Evolutionary conservation across 1,140 invertebrate genomes (phyloP).

Genomic region (Drosophila erecta): DNA sequence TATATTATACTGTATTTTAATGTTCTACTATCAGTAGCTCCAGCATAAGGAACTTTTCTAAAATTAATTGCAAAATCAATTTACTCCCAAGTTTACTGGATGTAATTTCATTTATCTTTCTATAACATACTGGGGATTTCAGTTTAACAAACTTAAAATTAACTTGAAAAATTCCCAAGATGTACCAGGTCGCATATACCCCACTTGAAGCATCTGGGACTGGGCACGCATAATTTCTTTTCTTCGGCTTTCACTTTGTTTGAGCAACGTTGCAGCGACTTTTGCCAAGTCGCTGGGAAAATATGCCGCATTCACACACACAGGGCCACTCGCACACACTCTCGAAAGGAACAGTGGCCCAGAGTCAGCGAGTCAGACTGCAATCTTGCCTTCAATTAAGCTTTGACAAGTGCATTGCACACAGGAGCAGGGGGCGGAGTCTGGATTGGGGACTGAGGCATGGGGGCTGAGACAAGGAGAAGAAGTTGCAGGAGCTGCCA

Average conservation of each 20-base stretch:
- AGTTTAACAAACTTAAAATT: no score
- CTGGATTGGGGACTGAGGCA: background rate
- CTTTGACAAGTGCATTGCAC: constrained; percentile 84
- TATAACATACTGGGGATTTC: no score
- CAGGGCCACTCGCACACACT: constrained; percentile 2
- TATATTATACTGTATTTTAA: constrained; percentile 1
- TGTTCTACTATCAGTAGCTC: no score
- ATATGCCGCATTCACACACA: constrained; percentile 74
- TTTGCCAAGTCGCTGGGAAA: constrained; percentile 80
- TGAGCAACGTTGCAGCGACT: constrained; percentile 65
- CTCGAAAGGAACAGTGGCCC: constrained; percentile 16
- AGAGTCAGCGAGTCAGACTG: constrained; percentile 59
- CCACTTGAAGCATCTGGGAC: background rate
- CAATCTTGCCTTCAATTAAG: constrained; percentile 84
- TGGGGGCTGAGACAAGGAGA: constrained; percentile 41
- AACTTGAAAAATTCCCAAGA: background rate
- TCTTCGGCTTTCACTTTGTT: constrained; percentile 79
- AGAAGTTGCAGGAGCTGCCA: constrained; percentile 49
- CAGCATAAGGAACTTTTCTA: no score
- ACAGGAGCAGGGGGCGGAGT: constrained; percentile 32
- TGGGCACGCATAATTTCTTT: constrained; percentile 70
- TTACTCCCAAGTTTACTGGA: no score
- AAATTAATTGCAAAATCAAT: no score
- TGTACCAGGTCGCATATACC: constrained; percentile 1
- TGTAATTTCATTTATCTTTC: background rate